phyloP scores from a whole-genome alignment of 2,888 invertebrate species.

The Xestoiulus laeticollis region DNA sequence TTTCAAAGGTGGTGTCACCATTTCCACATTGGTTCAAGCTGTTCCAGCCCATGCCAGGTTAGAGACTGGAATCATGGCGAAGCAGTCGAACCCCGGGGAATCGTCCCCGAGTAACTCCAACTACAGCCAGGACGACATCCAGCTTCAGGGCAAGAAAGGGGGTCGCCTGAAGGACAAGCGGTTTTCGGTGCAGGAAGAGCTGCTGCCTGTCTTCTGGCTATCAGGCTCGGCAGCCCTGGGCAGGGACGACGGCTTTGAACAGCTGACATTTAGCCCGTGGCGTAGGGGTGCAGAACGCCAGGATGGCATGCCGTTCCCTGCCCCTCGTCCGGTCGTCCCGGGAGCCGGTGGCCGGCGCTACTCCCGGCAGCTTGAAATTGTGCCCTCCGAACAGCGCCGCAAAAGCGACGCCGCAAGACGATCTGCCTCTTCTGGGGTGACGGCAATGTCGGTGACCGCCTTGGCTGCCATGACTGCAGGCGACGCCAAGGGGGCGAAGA shows the following conservation, averaged over 20 bases:
- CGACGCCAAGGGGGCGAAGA: not conserved
- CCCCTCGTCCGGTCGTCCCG: not conserved
- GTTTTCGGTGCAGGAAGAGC: slow-evolving; percentile 50
- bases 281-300: not conserved
- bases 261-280: slow-evolving; percentile 51
- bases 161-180: slow-evolving; percentile 48
- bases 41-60: not conserved
- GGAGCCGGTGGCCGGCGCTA: slow-evolving; percentile 48
- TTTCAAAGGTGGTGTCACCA: too few species aligned
- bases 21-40: too few species aligned
- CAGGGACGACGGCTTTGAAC: slow-evolving; percentile 50
- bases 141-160: slow-evolving; percentile 40
- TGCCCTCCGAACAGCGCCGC: slow-evolving; percentile 50
- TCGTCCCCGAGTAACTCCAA: not conserved
- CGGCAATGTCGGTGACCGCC: not conserved
- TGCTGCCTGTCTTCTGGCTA: slow-evolving; percentile 50
- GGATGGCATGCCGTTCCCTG: slow-evolving; percentile 28
- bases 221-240: slow-evolving; percentile 51
- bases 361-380: slow-evolving; percentile 52
- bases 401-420: slow-evolving; percentile 52
- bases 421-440: slow-evolving; percentile 31
- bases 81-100: not conserved
- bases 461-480: slow-evolving; percentile 38
- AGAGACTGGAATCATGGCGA: not conserved
- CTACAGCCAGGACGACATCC: slow-evolving; percentile 50